A percentile compares a stretch with the other conserved stretches of the same genome.
Evolutionary conservation across 2,888 invertebrate genomes (phyloP).

Genomic region (Tipula vernalis): DNA sequence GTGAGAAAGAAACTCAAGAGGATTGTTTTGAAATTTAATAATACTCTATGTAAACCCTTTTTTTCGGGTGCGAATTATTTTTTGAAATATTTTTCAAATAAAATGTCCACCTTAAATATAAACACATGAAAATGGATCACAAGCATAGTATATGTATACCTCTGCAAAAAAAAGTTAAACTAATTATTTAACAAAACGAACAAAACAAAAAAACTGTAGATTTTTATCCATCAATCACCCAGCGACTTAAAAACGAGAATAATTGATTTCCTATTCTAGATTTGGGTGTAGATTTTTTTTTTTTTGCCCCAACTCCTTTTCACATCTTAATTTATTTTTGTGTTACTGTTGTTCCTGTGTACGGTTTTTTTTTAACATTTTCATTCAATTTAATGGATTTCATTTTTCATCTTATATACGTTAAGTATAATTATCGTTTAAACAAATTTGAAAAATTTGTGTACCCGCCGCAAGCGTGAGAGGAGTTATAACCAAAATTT

Average conservation of each 20-base stretch:
- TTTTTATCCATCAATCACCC: not conserved
- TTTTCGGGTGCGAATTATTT: not conserved
- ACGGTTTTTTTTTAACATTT: not conserved
- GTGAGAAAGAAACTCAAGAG: not conserved
- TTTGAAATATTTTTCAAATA: not conserved
- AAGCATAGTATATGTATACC: not conserved
- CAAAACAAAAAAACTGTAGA: not conserved
- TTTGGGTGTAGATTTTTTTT: not conserved
- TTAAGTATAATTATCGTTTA: not conserved
- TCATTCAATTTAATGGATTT: not conserved
- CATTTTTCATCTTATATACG: not conserved
- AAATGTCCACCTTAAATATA: not conserved
- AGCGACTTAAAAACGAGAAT: not conserved
- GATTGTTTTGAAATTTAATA: not conserved
- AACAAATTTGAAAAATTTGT: not conserved
- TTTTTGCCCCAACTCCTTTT: not conserved
- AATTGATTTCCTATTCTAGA: not conserved
- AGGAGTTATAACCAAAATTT: not conserved
- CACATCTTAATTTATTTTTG: not conserved
- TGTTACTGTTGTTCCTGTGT: not conserved
- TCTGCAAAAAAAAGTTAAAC: not conserved
- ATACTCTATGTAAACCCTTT: not conserved
- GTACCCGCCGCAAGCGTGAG: not conserved
- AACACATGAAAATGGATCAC: not conserved
- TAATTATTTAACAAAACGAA: not conserved